Conservation (phyloP, 2,797 vertebrate genomes). For the Schizothorax lantsangensis region DNA sequence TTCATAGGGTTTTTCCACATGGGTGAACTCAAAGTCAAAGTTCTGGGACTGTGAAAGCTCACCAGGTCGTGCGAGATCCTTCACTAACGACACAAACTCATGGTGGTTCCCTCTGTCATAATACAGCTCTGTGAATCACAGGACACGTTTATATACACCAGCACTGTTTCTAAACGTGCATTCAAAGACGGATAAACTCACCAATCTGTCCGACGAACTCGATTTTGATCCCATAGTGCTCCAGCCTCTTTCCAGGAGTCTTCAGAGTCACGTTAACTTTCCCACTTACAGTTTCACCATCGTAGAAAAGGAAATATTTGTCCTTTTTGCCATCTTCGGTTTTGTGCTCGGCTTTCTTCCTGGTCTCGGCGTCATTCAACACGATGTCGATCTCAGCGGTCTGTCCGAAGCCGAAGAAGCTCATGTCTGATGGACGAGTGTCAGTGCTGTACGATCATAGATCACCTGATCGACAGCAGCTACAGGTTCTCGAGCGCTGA, state of each 20-base stretch:
- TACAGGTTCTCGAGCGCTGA: conserved; percentile 21
- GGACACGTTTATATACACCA: background rate
- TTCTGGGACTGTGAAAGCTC: conserved; percentile 95
- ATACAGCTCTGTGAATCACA: conserved; percentile 85
- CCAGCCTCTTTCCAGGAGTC: conserved; percentile 92
- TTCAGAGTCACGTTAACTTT: conserved; percentile 93
- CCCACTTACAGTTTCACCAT: conserved; percentile 94
- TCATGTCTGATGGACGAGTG: conserved; percentile 77
- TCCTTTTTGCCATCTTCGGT: conserved; percentile 96
- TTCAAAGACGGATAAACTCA: conserved; percentile 68
- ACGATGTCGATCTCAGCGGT: conserved; percentile 93
- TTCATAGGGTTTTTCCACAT: conserved; percentile 98
- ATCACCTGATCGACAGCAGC: conserved; percentile 35
- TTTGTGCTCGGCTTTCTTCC: conserved; percentile 93
- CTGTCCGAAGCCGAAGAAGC: conserved; percentile 95
- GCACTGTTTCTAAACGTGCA: background rate
- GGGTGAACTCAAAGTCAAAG: conserved; percentile 98
- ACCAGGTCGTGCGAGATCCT: conserved; percentile 94
- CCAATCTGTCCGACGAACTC: conserved; percentile 98
- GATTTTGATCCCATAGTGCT: conserved; percentile 97
- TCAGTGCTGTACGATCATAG: conserved; percentile 20
- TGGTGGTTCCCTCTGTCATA: conserved; percentile 98
- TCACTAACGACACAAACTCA: conserved; percentile 97
- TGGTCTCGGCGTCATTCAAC: conserved; percentile 89
- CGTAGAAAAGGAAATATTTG: conserved; percentile 95